Evolutionary conservation across 2,888 invertebrate species (phyloP).

Genomic region (Peribatodes rhomboidaria): DNA sequence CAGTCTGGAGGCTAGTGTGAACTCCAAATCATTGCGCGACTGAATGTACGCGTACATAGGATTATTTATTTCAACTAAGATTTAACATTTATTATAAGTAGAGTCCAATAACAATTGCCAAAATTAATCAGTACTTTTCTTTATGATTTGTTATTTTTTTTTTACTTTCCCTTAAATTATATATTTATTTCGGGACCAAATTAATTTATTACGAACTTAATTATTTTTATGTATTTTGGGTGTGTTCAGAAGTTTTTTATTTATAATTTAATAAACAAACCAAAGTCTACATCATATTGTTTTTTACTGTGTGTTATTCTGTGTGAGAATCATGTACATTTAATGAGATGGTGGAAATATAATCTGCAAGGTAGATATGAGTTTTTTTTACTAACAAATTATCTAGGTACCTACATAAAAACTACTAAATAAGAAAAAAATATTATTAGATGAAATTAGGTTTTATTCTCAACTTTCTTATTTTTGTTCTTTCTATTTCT

Average conservation of each 20-base stretch:
- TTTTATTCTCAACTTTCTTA: conserved; percentile 45
- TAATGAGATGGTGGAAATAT: conserved; percentile 72
- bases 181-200: conserved; percentile 87
- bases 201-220: conserved; percentile 84
- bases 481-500: conserved; percentile 68
- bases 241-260: conserved; percentile 84
- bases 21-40: conserved; percentile 70
- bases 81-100: conserved; percentile 77
- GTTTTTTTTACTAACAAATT: conserved; percentile 55
- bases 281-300: conserved; percentile 83
- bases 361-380: conserved; percentile 69
- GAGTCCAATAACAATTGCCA: conserved; percentile 83
- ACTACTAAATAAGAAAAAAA: neutral
- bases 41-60: conserved; percentile 74
- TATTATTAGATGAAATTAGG: conserved; percentile 18
- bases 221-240: conserved; percentile 78
- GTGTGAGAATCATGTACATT: conserved; percentile 71
- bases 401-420: neutral
- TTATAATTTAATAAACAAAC: conserved; percentile 85
- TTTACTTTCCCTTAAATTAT: conserved; percentile 78
- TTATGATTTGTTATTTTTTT: conserved; percentile 77
- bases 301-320: conserved; percentile 71
- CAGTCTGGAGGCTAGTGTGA: conserved; percentile 59
- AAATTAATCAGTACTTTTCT: conserved; percentile 84
- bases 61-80: conserved; percentile 83